phyloP scores from a whole-genome alignment of 2,113 vertebrate genomes.

The Myxocyprinus asiaticus region DNA sequence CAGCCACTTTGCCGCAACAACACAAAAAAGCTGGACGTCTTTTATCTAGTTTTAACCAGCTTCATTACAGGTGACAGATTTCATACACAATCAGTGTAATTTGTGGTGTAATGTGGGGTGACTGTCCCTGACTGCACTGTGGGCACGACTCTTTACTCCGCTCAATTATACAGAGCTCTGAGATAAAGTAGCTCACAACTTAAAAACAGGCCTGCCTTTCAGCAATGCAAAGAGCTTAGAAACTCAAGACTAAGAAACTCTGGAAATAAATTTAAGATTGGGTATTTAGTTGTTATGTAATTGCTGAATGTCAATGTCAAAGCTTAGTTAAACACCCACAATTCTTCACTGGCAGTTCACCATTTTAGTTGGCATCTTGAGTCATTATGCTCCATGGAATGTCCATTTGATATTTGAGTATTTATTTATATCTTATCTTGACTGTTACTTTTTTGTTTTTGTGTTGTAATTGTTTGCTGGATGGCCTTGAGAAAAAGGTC shows the following conservation, averaged over 20 bases:
- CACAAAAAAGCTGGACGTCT: neutral
- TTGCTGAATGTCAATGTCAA: too few relatives aligned
- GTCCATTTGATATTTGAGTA: neutral
- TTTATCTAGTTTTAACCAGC: neutral
- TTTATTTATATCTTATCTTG: neutral
- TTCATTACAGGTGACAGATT: conserved; percentile 19
- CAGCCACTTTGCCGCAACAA: neutral
- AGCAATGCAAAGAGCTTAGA: neutral
- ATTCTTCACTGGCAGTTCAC: too few relatives aligned
- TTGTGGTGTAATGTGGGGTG: neutral
- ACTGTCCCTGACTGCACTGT: neutral
- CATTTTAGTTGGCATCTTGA: too few relatives aligned
- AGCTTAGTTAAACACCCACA: too few relatives aligned
- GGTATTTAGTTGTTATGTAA: too few relatives aligned
- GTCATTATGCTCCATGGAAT: neutral
- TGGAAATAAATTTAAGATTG: too few relatives aligned
- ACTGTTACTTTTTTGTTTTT: neutral
- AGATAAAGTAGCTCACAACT: neutral
- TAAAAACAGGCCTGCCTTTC: neutral
- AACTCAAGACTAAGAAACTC: neutral
- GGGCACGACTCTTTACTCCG: neutral
- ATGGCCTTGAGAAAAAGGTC: conserved; percentile 2
- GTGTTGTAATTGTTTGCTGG: neutral
- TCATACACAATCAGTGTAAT: conserved; percentile 20
- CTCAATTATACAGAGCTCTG: neutral